Percentiles rank a stretch among this genome's conserved stretches.
phyloP scores from a whole-genome alignment of 2,113 vertebrate species.

The Heterotis niloticus region DNA sequence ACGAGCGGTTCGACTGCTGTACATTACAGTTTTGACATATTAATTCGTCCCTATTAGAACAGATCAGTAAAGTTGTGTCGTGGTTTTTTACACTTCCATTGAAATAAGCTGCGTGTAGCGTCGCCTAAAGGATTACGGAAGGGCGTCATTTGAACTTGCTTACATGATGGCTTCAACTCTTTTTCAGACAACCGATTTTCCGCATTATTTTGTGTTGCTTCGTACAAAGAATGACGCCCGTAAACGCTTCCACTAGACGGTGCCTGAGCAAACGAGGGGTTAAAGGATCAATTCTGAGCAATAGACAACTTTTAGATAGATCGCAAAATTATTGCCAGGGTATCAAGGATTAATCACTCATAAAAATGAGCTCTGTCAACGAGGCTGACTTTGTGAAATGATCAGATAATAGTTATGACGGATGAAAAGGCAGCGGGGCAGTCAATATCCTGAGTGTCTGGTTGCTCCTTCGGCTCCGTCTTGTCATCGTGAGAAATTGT shows the following conservation, averaged over 20 bases:
- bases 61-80: no score
- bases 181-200: no score
- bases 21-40: not conserved
- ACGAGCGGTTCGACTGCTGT: not conserved
- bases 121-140: no score
- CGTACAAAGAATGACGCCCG: not conserved
- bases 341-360: not conserved
- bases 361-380: constrained; percentile 11
- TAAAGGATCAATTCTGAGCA: constrained; percentile 4
- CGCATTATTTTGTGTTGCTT: not conserved
- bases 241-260: not conserved
- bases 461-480: not conserved
- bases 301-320: not conserved
- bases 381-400: not conserved
- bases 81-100: no score
- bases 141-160: no score
- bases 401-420: constrained; percentile 18
- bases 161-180: no score
- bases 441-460: constrained; percentile 8
- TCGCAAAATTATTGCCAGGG: constrained; percentile 2
- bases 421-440: not conserved
- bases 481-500: constrained; percentile 5
- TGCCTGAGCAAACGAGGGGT: not conserved
- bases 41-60: not conserved
- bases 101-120: no score